Evolutionary conservation across 2,113 vertebrate genomes (phyloP).

Genomic region (Picathartes gymnocephalus): DNA sequence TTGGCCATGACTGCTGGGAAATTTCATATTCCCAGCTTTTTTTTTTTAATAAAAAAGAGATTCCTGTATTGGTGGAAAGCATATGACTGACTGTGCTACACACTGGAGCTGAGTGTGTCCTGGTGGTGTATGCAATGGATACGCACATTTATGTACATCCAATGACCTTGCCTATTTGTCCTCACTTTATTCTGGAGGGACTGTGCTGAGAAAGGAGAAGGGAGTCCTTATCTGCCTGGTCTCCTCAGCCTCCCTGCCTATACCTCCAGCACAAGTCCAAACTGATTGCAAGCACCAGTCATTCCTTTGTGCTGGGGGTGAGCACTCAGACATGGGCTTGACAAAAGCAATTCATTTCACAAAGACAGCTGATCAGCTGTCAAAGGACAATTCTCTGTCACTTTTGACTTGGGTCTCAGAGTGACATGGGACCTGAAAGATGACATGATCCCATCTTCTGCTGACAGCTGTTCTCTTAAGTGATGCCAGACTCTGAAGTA

Average conservation of each 20-base stretch:
- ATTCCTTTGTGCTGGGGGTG: not conserved
- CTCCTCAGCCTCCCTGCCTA: not conserved
- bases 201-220: not conserved
- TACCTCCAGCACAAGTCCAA: not conserved
- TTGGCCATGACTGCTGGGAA: not conserved
- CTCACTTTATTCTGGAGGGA: not conserved
- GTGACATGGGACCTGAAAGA: not conserved
- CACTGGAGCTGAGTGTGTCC: not conserved
- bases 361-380: not conserved
- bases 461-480: not conserved
- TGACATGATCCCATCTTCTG: not conserved
- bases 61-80: not conserved
- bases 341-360: slow-evolving; percentile 18
- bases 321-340: not conserved
- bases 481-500: not conserved
- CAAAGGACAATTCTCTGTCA: not conserved
- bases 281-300: not conserved
- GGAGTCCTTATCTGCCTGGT: not conserved
- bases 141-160: not conserved
- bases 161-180: not conserved
- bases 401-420: not conserved
- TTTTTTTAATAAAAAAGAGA: not conserved
- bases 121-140: not conserved
- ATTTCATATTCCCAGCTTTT: not conserved
- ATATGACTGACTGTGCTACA: not conserved